Percentiles rank a stretch among this genome's conserved stretches.
These are phyloP conservation scores for Leucania comma DNA, from an alignment of 2,888 invertebrate species.

Conservation along the genomic window DNA sequence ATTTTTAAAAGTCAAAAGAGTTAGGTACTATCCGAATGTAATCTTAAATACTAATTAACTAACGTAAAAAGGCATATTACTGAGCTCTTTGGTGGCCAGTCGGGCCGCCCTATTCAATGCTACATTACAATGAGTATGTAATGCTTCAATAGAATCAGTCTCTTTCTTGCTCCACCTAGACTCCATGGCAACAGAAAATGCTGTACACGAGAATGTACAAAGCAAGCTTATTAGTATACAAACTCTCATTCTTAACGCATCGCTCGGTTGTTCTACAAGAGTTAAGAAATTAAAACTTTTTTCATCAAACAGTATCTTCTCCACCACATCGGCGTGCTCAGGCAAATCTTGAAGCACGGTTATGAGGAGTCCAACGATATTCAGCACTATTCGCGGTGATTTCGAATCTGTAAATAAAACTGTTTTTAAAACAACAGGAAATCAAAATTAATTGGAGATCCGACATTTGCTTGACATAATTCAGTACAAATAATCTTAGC, in stretches of 20 bases:
- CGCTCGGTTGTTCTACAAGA: conserved; percentile 91
- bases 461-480: conserved; percentile 42
- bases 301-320: conserved; percentile 92
- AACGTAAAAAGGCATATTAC: conserved; percentile 89
- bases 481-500: conserved; percentile 44
- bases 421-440: conserved; percentile 31
- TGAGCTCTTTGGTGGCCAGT: conserved; percentile 89
- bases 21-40: neutral
- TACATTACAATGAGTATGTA: conserved; percentile 92
- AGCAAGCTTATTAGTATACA: conserved; percentile 94
- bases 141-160: conserved; percentile 90
- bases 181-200: conserved; percentile 90
- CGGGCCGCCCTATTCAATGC: conserved; percentile 91
- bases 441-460: conserved; percentile 49
- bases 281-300: conserved; percentile 87
- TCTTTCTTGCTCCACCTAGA: conserved; percentile 91
- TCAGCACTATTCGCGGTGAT: conserved; percentile 92
- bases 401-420: conserved; percentile 84
- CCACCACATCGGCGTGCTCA: conserved; percentile 94
- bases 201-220: conserved; percentile 92
- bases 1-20: neutral
- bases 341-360: conserved; percentile 94
- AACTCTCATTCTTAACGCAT: conserved; percentile 91
- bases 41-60: conserved; percentile 54
- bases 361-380: conserved; percentile 93